Evolutionary conservation across 53 echinoderm and acorn worm species (phyloP).

Genomic region (Actinopyga echinites): DNA sequence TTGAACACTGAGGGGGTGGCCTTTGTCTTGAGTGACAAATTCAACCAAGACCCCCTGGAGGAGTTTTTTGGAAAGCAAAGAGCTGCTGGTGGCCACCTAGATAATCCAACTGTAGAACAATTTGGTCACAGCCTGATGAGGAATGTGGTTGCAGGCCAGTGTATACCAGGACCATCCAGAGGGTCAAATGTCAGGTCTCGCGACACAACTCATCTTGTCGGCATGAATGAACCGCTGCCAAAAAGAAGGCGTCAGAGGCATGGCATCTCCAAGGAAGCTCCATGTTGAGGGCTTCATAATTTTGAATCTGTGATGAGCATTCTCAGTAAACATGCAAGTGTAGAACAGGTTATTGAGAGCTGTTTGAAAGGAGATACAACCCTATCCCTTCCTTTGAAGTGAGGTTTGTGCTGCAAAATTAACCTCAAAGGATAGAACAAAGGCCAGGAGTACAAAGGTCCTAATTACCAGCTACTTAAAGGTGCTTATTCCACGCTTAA

Average conservation of each 20-base stretch:
- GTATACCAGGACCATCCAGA: neutral
- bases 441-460: too few species aligned
- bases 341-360: too few species aligned
- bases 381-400: too few species aligned
- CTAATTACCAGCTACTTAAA: too few species aligned
- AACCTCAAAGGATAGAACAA: too few species aligned
- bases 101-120: neutral
- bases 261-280: constrained; percentile 3
- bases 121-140: neutral
- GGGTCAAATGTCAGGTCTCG: neutral
- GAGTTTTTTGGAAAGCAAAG: neutral
- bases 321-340: too few species aligned
- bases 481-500: too few species aligned
- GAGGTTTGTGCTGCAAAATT: too few species aligned
- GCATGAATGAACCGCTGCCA: neutral
- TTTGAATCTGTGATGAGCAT: too few species aligned
- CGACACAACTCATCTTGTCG: neutral
- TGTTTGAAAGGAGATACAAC: too few species aligned
- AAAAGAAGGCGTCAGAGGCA: neutral
- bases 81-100: constrained; percentile 2
- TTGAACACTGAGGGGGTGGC: neutral
- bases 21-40: neutral
- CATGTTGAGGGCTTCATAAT: neutral
- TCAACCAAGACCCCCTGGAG: neutral
- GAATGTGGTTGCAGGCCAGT: neutral